Evolutionary conservation across 2,888 invertebrate species (phyloP).

Genomic region (Eupithecia tripunctaria): DNA sequence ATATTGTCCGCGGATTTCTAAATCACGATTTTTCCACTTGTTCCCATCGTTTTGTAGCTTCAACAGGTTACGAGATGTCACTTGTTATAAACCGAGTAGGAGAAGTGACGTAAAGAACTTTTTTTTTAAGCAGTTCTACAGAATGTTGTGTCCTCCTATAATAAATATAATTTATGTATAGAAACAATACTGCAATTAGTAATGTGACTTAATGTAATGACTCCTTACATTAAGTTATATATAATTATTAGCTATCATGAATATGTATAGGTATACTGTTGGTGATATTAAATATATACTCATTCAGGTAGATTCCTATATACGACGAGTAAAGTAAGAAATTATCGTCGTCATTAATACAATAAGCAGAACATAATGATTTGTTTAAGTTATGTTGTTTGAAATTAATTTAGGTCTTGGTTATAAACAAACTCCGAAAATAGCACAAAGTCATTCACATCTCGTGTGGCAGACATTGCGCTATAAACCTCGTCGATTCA

Average conservation of each 20-base stretch:
- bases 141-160: too few relatives aligned
- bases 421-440: background rate
- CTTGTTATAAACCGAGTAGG: background rate
- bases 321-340: too few relatives aligned
- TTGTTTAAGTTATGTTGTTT: background rate
- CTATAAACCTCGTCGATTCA: slow-evolving; percentile 3
- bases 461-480: background rate
- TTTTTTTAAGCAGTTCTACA: too few relatives aligned
- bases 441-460: background rate
- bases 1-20: slow-evolving; percentile 61
- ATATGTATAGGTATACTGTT: too few relatives aligned
- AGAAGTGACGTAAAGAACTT: background rate
- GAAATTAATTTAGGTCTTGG: background rate
- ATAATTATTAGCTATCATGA: too few relatives aligned
- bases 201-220: too few relatives aligned
- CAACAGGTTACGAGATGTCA: background rate
- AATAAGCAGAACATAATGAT: background rate
- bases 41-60: slow-evolving; percentile 10
- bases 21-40: slow-evolving; percentile 50
- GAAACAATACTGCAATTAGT: too few relatives aligned
- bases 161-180: too few relatives aligned
- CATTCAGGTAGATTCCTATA: too few relatives aligned
- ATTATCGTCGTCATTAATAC: too few relatives aligned
- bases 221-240: too few relatives aligned
- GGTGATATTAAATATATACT: background rate